Percentiles rank a stretch among this genome's conserved stretches.
Conservation (phyloP, 2,113 vertebrate genomes). For the Paraplagusia blochii region DNA sequence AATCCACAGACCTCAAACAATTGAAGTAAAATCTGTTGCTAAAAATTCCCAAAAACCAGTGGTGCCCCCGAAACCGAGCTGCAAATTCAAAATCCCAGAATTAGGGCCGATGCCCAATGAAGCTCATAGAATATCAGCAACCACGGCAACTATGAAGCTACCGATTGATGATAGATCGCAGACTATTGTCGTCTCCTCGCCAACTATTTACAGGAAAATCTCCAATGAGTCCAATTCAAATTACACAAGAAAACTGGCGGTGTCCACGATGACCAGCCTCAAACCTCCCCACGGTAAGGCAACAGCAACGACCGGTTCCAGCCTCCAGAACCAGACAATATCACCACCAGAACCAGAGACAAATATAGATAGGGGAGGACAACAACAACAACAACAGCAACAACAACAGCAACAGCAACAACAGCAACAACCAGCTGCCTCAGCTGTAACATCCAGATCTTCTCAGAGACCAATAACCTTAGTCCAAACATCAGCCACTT, state of each 20-base stretch:
- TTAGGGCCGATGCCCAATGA: conserved; percentile 55
- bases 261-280: conserved; percentile 70
- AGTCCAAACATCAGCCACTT: conserved; percentile 17
- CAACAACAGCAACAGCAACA: conserved; percentile 25
- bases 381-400: conserved; percentile 3
- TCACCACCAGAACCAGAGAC: conserved; percentile 38
- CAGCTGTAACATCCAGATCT: conserved; percentile 45
- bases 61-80: conserved; percentile 71
- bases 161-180: conserved; percentile 61
- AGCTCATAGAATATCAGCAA: conserved; percentile 38
- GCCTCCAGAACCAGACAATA: conserved; percentile 31
- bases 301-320: conserved; percentile 35
- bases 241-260: conserved; percentile 66
- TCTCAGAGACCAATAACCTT: conserved; percentile 50
- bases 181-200: conserved; percentile 64
- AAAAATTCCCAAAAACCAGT: conserved; percentile 69
- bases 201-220: conserved; percentile 66
- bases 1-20: conserved; percentile 61
- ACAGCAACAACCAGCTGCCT: conserved; percentile 31
- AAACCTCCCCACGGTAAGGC: conserved; percentile 66
- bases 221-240: conserved; percentile 55
- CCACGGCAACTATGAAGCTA: conserved; percentile 40
- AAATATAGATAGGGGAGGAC: conserved; percentile 35
- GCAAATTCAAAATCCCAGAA: conserved; percentile 72
- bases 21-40: conserved; percentile 76